Conservation (phyloP, 2,113 vertebrate species). For the Dermatemys mawii region DNA sequence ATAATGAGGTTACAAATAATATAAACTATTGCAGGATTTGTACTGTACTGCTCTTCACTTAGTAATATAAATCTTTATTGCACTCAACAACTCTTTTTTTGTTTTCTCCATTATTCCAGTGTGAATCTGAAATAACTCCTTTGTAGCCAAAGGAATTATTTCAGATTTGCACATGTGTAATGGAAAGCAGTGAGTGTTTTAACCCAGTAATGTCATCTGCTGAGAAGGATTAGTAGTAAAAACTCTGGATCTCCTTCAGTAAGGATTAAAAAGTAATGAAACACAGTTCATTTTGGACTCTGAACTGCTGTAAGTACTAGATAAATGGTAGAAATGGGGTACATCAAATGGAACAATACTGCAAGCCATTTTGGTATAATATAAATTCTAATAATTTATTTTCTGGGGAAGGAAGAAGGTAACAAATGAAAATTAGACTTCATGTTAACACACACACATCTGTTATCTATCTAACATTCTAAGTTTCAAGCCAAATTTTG, state of each 20-base stretch:
- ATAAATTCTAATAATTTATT: neutral
- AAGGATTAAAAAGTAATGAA: neutral
- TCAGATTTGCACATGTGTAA: neutral
- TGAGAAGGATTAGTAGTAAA: neutral
- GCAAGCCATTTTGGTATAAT: neutral
- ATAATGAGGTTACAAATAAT: neutral
- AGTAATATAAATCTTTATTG: neutral
- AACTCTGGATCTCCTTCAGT: neutral
- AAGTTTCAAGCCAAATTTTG: neutral
- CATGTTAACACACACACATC: neutral
- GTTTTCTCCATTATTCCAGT: neutral
- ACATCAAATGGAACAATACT: neutral
- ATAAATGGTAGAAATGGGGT: neutral
- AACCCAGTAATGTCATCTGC: neutral
- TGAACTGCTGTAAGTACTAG: neutral
- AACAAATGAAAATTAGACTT: neutral
- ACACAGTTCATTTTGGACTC: neutral
- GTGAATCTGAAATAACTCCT: neutral
- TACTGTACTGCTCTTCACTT: neutral
- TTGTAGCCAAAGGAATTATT: neutral
- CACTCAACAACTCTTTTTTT: neutral
- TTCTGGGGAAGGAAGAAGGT: neutral
- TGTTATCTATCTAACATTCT: neutral
- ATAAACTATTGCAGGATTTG: fast-evolving
- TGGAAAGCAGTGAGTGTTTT: neutral